phyloP scores from a whole-genome alignment of 2,888 invertebrate species.

The Troglohyphantes excavatus region DNA sequence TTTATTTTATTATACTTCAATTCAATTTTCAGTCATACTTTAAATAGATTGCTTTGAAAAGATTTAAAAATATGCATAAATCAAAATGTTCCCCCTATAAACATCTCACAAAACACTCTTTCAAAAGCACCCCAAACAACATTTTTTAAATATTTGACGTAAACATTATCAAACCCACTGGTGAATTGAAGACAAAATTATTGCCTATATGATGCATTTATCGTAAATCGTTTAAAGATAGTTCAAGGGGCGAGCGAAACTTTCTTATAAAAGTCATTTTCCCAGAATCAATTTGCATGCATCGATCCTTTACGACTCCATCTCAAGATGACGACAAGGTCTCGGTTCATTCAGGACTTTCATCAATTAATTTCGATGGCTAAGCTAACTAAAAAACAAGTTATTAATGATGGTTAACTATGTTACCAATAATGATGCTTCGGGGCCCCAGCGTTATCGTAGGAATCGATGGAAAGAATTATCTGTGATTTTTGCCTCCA shows the following conservation, averaged over 20 bases:
- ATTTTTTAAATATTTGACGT: neutral
- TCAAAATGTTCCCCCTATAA: no score
- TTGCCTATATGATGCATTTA: neutral
- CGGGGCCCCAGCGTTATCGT: neutral
- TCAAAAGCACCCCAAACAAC: no score
- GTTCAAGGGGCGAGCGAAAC: neutral
- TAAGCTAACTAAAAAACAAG: constrained; percentile 56
- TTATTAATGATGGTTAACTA: constrained; percentile 69
- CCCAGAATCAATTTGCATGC: neutral
- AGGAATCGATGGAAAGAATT: constrained; percentile 11
- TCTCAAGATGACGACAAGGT: constrained; percentile 24
- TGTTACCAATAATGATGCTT: constrained; percentile 54
- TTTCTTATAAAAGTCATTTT: constrained; percentile 13
- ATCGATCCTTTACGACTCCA: neutral
- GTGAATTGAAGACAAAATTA: neutral
- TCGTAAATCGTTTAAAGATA: constrained; percentile 24
- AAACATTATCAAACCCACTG: neutral
- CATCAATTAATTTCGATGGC: constrained; percentile 63
- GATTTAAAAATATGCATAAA: no score
- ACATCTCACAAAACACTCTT: no score
- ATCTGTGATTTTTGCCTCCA: neutral
- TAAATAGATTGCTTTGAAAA: no score
- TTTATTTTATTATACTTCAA: no score
- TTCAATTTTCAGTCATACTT: no score
- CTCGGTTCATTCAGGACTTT: constrained; percentile 6